A percentile compares a stretch with the other conserved stretches of the same genome.
Conservation (phyloP, 2,113 vertebrate species). For the Lathamus discolor region DNA sequence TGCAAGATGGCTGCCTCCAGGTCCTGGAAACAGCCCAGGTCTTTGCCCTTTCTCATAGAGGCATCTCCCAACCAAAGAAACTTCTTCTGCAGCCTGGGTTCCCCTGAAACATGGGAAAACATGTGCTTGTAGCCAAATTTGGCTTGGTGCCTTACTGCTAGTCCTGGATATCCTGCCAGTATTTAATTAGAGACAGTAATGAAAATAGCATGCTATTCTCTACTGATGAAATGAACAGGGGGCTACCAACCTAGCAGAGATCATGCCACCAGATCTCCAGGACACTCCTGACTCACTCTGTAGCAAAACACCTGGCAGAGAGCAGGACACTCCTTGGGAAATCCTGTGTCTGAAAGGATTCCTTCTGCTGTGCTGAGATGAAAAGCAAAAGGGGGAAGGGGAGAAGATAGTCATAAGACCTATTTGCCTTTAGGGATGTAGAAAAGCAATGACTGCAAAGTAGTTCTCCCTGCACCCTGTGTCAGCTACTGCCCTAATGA, state of each 20-base stretch:
- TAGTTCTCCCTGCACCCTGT: neutral
- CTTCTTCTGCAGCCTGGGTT: neutral
- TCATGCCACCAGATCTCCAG: neutral
- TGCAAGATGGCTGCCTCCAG: neutral
- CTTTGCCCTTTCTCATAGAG: neutral
- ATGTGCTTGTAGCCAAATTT: neutral
- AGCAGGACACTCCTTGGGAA: neutral
- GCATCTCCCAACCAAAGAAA: neutral
- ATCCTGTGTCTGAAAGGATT: neutral
- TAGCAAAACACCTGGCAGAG: neutral
- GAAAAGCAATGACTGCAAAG: neutral
- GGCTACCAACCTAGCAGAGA: neutral
- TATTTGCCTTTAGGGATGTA: neutral
- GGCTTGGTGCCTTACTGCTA: neutral
- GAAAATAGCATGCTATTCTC: neutral
- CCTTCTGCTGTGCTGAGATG: neutral
- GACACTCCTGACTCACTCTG: neutral
- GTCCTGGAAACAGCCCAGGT: neutral
- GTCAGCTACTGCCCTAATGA: neutral
- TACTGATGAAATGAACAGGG: neutral
- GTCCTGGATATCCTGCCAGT: neutral
- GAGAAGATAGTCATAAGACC: accelerated
- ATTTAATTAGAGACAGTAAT: neutral
- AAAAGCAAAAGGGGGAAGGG: neutral
- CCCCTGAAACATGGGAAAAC: neutral